Evolutionary conservation across 2,113 vertebrate species (phyloP).

Genomic region (Xenopus tropicalis): UCB_Xtro_10.0 CM004443.2:198730001-198730500

Average conservation of each 20-base stretch:
- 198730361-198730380: no score
- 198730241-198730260: constrained; percentile 14
- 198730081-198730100: not conserved
- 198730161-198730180: constrained; percentile 5
- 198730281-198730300: constrained; percentile 30
- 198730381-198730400: no score
- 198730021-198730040: not conserved
- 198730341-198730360: constrained; percentile 18
- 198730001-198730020: not conserved
- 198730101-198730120: constrained; percentile 11
- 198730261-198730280: constrained; percentile 7
- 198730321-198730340: constrained; percentile 28
- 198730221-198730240: constrained; percentile 34
- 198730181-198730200: not conserved
- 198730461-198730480: no score
- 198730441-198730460: no score
- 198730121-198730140: constrained; percentile 16
- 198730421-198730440: no score
- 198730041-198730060: not conserved
- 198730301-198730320: constrained; percentile 23
- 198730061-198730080: not conserved
- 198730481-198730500: no score
- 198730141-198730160: constrained; percentile 14
- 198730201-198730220: constrained; percentile 30
- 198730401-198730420: no score